phyloP scores from a whole-genome alignment of 2,888 invertebrate genomes.

The Acanthosoma haemorrhoidale region DNA sequence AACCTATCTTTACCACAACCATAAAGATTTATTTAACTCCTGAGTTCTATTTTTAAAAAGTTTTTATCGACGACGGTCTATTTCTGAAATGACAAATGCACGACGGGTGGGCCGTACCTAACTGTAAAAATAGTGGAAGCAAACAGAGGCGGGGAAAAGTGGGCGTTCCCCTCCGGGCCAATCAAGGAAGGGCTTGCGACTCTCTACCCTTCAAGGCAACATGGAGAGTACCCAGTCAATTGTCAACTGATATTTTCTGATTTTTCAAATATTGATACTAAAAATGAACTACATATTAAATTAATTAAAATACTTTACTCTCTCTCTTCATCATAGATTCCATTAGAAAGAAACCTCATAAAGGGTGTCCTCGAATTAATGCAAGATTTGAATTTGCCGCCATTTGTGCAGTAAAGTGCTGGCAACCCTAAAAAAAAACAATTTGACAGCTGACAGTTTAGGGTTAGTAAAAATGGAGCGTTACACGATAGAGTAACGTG shows the following conservation, averaged over 20 bases:
- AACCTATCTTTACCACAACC: too few species aligned
- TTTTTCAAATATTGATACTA: constrained; percentile 10
- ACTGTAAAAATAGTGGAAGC: not conserved
- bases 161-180: not conserved
- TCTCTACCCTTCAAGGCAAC: not conserved
- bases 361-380: too few species aligned
- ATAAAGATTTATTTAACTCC: not conserved
- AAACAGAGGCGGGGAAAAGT: not conserved
- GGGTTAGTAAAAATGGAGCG: too few species aligned
- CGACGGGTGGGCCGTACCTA: constrained; percentile 5
- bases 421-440: too few species aligned
- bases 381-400: too few species aligned
- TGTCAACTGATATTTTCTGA: not conserved
- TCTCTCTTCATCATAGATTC: too few species aligned
- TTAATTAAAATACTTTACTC: too few species aligned
- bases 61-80: constrained; percentile 5
- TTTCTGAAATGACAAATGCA: constrained; percentile 8
- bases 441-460: too few species aligned
- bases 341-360: too few species aligned
- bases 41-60: not conserved
- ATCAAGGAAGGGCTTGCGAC: not conserved
- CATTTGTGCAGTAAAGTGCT: too few species aligned
- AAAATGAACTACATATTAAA: too few species aligned
- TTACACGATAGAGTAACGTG: too few species aligned
- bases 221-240: not conserved